Evolutionary conservation across 2,888 invertebrate genomes (phyloP).

Genomic region (Temnothorax rugatulus): DNA sequence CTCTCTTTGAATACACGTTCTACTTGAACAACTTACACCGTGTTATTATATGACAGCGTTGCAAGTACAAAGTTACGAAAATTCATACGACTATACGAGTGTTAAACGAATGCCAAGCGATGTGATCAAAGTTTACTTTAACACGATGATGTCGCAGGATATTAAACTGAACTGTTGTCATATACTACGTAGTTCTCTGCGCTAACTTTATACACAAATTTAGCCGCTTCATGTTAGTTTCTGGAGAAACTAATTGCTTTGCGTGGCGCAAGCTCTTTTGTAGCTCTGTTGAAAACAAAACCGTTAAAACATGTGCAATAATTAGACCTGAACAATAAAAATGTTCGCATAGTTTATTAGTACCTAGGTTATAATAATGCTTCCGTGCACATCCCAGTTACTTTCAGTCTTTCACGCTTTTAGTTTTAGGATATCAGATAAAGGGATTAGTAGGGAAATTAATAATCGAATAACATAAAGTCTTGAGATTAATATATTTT

Average conservation of each 20-base stretch:
- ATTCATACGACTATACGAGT: conserved; percentile 34
- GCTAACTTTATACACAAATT: conserved; percentile 51
- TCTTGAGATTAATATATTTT: conserved; percentile 15
- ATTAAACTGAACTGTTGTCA: conserved; percentile 53
- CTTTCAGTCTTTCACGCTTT: not conserved
- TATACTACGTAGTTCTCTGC: conserved; percentile 37
- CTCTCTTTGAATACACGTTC: not conserved
- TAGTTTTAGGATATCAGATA: not conserved
- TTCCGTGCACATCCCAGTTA: not conserved
- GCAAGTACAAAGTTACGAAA: conserved; percentile 26
- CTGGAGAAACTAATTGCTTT: conserved; percentile 36
- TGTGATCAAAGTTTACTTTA: conserved; percentile 44
- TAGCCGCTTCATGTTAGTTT: conserved; percentile 40
- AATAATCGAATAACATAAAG: not conserved
- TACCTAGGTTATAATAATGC: not conserved
- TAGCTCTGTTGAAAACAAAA: conserved; percentile 6
- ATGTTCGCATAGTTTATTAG: not conserved
- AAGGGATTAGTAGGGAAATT: not conserved
- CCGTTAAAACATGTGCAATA: conserved; percentile 4
- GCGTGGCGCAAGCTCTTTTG: conserved; percentile 15
- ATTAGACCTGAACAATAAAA: conserved; percentile 1
- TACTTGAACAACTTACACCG: not conserved
- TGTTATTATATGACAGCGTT: not conserved
- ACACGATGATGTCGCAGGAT: conserved; percentile 34
- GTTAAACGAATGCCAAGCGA: conserved; percentile 37